Evolutionary conservation across 2,888 invertebrate genomes (phyloP), one percentile per base, ranked within the genome.

Genomic region (Sthenelais limicola): DNA sequence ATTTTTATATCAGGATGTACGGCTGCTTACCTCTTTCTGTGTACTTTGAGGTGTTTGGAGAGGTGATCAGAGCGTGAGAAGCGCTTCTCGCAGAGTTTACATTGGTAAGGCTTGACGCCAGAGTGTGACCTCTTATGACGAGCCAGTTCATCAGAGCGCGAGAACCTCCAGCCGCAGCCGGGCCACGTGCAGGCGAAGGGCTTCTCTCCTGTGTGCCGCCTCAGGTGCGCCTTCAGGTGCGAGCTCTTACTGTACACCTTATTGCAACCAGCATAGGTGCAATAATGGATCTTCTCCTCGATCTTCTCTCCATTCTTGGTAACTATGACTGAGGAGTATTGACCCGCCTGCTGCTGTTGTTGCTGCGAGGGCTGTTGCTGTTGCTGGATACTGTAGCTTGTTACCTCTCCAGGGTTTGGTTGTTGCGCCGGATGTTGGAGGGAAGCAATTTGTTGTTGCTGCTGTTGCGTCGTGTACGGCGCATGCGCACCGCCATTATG

Each of bases 241-340:
- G 97, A 97, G 56, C 96, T 97, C 88, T 98, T 98, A 90, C 96
- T 97, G 89, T 98, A 98, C 86, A 96, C 96, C 88, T 98, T 97
- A 74, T 94, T 94, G 88, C 97, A 98, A 76, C 84, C 84, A 3
- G 83, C 82, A 73, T 86, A 88, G 3, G 84, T 85, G 74, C 88
- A 88, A 92, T 94, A 77, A 91, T 91, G 88, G 91, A 94, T 81
- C 91, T 91, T 83, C 33, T 88, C 88, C 38, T 87, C 87, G n/a
- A 72, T 26, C 56, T 79, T 79, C 33, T 78, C 79, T 30, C 80
- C 81, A 18, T 66, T 38, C 32, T 67, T 67, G 21, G 43, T 62
- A 24, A 62, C 38, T 2, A 43, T 43, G 35, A 49, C 21, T n/a
- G 15, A 49, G 33, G 48, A 18, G 35, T 30, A 38, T 35, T 52